Evolutionary conservation across 23 tunicate genomes (phyloP), one percentile per base, ranked within the genome.

Genomic region (Clavelina lepadiformis): DNA sequence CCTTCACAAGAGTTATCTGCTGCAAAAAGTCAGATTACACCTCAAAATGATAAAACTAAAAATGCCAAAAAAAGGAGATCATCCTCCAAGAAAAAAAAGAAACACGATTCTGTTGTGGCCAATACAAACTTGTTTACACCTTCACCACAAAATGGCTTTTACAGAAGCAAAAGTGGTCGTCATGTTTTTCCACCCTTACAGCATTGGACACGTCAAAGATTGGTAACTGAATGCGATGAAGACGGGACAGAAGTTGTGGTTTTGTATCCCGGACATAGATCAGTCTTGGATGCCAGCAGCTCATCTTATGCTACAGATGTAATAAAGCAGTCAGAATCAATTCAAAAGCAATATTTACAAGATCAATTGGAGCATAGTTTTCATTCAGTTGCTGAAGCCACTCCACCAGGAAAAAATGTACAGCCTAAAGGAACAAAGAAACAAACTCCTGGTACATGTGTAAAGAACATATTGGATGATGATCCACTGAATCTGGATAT

Each of bases 111-210:
- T 44, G 35, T 58, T 5, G 7, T 26, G 13, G 65, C 30, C 36
- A 24, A 53, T 53, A 3, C 15, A 11, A 7, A 36, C 5, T 66
- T 66, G 23, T 46, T 56, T 27, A 5, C 72, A 3, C 72, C 72
- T 66, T 5, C 56, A 3, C 35, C 72, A 3, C 37, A 27, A 24
- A 21, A 46, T 6, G 56, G 33, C 19, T 66, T 66, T 19, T 66
- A 66, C 28, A 23, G 72, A 33, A 75, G 72, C 3, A 54, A 72
- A 29, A 75, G 81, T 52, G 81, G 81, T 8, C 58, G 81, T 3
- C 81, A 75, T 64, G 72, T 75, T 4, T 52, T 75, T 33, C 81
- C 81, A 3, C 72, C 72, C 4, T 35, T 75, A 28, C 72, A 64
- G 19, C 24, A 37, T n/a, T 75, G 81, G 81, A 75, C 81, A 18